These are phyloP conservation scores for Garra rufa DNA, from an alignment of 2,113 vertebrate genomes.

Conservation along the genomic window DNA sequence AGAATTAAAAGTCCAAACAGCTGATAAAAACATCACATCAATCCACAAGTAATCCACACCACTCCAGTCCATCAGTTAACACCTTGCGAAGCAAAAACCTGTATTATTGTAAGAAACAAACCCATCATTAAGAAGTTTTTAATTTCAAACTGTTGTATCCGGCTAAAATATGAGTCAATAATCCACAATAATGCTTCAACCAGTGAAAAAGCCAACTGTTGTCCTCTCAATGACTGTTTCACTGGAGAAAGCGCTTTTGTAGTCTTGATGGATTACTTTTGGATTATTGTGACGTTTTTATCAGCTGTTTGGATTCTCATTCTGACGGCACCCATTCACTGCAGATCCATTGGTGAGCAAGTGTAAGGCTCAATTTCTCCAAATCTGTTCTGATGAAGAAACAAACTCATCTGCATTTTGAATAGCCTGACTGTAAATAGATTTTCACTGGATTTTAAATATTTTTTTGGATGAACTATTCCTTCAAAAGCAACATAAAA, in stretches of 20 bases:
- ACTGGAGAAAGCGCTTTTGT: no score
- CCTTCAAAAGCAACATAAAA: slow-evolving; percentile 6
- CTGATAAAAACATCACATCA: neutral
- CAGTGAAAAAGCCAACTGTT: no score
- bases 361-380: neutral
- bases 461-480: neutral
- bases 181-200: no score
- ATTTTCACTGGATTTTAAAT: neutral
- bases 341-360: neutral
- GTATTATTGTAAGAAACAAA: neutral
- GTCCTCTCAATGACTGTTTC: no score
- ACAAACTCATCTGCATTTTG: neutral
- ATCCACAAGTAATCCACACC: neutral
- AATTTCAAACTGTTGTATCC: neutral
- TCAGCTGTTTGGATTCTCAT: neutral
- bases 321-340: slow-evolving; percentile 1
- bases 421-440: neutral
- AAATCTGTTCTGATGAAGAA: neutral
- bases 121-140: neutral
- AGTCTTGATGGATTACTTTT: neutral
- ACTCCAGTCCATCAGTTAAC: neutral
- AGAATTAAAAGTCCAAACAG: neutral
- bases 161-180: neutral
- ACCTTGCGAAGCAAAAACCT: no score
- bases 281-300: neutral